Evolutionary conservation across 2,888 invertebrate species (phyloP).

Genomic region (Ophioninae sp.): DNA sequence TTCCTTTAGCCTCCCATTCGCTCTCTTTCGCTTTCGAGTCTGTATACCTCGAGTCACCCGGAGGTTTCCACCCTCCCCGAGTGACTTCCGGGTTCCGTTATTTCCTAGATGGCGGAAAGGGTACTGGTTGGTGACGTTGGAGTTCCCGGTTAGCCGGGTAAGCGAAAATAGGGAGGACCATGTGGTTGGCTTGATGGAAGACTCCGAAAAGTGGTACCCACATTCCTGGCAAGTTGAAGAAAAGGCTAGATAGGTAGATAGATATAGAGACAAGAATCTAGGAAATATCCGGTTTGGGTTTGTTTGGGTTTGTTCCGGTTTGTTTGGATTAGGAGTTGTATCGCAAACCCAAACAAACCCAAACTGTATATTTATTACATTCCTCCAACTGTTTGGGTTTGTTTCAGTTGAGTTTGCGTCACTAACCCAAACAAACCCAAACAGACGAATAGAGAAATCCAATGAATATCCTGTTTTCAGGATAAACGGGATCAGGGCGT

Average conservation of each 20-base stretch:
- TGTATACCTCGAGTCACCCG: conserved; percentile 52
- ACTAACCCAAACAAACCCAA: too few relatives aligned
- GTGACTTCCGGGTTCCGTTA: conserved; percentile 63
- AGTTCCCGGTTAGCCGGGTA: conserved; percentile 29
- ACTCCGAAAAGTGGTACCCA: conserved; percentile 14
- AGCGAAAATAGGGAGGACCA: conserved; percentile 36
- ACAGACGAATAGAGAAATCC: too few relatives aligned
- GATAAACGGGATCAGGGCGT: conserved; percentile 61
- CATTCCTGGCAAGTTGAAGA: conserved; percentile 44
- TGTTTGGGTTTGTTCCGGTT: too few relatives aligned
- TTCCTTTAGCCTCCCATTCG: conserved; percentile 45
- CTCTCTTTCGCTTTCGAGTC: conserved; percentile 54
- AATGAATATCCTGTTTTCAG: too few relatives aligned
- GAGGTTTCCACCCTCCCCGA: conserved; percentile 56
- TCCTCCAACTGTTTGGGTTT: too few relatives aligned
- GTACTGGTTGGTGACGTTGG: conserved; percentile 20
- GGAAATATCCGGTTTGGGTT: conserved; percentile 39
- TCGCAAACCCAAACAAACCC: too few relatives aligned
- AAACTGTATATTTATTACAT: too few relatives aligned
- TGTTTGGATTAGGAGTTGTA: too few relatives aligned
- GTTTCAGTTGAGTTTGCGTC: too few relatives aligned
- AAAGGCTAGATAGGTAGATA: conserved; percentile 24
- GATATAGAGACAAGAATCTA: not conserved
- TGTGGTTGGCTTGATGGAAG: conserved; percentile 46
- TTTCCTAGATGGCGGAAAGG: conserved; percentile 63